Conservation (phyloP, 1,140 invertebrate species). For the Sinella curviseta region DNA sequence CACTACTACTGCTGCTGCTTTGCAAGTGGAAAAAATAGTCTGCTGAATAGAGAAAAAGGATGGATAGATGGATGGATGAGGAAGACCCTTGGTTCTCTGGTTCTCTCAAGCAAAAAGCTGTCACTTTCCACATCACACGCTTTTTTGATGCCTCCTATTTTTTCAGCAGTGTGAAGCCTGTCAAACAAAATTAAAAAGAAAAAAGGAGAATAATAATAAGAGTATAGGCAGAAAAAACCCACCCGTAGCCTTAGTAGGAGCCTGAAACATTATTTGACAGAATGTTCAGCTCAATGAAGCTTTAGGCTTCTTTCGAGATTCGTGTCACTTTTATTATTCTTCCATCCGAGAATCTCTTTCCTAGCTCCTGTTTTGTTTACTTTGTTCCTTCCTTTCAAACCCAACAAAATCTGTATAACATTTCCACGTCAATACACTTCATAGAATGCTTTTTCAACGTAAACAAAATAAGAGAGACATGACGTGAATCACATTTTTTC, state of each 20-base stretch:
- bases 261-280: neutral
- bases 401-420: neutral
- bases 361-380: neutral
- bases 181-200: neutral
- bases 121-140: conserved; percentile 7
- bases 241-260: too few species aligned
- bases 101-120: neutral
- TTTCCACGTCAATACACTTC: neutral
- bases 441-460: neutral
- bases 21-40: neutral
- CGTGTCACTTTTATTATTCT: neutral
- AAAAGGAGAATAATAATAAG: neutral
- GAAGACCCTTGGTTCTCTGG: too few species aligned
- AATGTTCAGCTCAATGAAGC: neutral
- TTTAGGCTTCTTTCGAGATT: neutral
- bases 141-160: conserved; percentile 4
- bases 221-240: too few species aligned
- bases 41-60: neutral
- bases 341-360: neutral
- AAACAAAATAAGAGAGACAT: neutral
- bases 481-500: neutral
- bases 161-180: neutral
- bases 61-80: neutral
- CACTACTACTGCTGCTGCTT: too few species aligned
- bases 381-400: neutral